Evolutionary conservation across 30 jellyfish, hydroid and myxozoan species (phyloP), one percentile per base, ranked within the genome.

Genomic region (Hydractinia echinata): DNA sequence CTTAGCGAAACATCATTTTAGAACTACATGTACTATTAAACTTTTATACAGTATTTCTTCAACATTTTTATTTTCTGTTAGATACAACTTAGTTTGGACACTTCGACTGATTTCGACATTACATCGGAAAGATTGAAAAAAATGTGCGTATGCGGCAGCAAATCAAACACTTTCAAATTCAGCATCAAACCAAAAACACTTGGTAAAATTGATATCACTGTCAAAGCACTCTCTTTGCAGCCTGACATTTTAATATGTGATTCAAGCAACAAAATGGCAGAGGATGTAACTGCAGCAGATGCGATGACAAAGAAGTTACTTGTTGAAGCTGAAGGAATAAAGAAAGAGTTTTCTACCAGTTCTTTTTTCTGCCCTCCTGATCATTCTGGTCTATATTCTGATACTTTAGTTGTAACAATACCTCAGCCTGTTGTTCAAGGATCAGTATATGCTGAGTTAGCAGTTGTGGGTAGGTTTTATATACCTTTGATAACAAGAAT

Each of bases 371-470:
- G 97, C 53, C 93, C 94, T 4, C 15, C 7, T 14, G 84, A 76
- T 18, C 76, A 76, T 50, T 14, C 48, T 76, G 48, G 84, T 14
- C 4, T 54, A 7, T 76, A 55, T 50, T 15, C 61, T 6, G 89
- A 83, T 48, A 78, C 64, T 16, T 87, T 79, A 19, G 82, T 62
- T 48, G 84, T 85, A 66, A 83, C 73, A 11, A 72, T 85, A 6
- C 97, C 95, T 21, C 83, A 82, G 58, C 76, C 77, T 13, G 85
- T 83, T 53, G 97, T 90, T 8, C 87, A 77, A 18, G 97, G 93
- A 14, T 90, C 97, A 13, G 95, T 90, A 15, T 85, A 73, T 56
- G 81, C 97, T 5, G 90, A 81, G 55, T 53, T 84, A 30, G 67
- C 92, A 76, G 95, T 90, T 66, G 83, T 90, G 21, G 97, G 97